Conservation (phyloP, 2,113 vertebrate genomes). For the Merops nubicus region DNA sequence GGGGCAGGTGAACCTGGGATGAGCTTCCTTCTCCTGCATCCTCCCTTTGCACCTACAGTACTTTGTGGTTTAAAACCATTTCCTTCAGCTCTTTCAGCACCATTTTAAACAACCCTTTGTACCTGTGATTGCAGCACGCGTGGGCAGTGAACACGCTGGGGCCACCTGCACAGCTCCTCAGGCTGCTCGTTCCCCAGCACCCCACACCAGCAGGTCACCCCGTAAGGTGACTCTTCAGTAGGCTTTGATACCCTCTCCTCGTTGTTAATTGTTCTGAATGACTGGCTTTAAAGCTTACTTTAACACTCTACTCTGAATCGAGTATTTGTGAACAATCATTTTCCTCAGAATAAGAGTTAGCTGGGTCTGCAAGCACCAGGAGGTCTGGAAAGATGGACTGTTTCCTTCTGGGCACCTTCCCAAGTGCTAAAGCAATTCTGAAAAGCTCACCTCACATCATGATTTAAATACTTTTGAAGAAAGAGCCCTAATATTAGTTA, state of each 20-base stretch:
- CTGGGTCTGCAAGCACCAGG: not conserved
- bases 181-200: no score
- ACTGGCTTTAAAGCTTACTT: not conserved
- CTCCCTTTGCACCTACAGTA: not conserved
- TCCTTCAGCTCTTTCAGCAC: not conserved
- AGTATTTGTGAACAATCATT: not conserved
- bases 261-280: not conserved
- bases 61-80: not conserved
- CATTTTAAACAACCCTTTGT: not conserved
- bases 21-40: not conserved
- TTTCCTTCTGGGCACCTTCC: not conserved
- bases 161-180: fast-evolving
- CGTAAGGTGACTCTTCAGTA: not conserved
- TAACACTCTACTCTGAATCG: no score
- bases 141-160: not conserved
- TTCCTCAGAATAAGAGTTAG: not conserved
- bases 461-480: not conserved
- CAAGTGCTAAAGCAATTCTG: not conserved
- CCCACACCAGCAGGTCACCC: not conserved
- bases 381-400: not conserved
- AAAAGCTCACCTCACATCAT: not conserved
- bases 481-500: not conserved
- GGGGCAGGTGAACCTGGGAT: fast-evolving
- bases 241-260: no score
- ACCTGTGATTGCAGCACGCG: fast-evolving